Percentiles rank a stretch among this genome's conserved stretches.
Evolutionary conservation across 2,888 invertebrate species (phyloP).

Genomic region (Catonia carolina): DNA sequence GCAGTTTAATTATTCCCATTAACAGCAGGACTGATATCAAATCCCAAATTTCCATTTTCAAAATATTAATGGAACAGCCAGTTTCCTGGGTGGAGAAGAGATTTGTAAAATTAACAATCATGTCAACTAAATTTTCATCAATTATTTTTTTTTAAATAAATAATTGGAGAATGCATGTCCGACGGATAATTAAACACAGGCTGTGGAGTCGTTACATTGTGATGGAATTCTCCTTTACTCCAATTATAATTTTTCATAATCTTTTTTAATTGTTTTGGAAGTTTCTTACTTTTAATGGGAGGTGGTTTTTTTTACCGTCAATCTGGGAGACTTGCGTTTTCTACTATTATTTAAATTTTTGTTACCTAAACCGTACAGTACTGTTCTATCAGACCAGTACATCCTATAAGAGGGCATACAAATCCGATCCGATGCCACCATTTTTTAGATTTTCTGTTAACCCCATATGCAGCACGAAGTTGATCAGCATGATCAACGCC

Average conservation of each 20-base stretch:
- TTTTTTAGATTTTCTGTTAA: conserved; percentile 36
- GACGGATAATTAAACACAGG: conserved; percentile 18
- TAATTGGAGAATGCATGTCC: conserved; percentile 20
- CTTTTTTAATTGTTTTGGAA: no score
- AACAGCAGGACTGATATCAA: conserved; percentile 19
- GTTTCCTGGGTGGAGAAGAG: conserved; percentile 31
- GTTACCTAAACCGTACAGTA: no score
- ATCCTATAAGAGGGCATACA: no score
- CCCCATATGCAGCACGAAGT: conserved; percentile 32
- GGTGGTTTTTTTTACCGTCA: no score
- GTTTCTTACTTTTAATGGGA: no score
- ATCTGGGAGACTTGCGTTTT: no score
- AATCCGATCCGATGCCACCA: conserved; percentile 38
- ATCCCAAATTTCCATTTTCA: not conserved
- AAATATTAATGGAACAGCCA: conserved; percentile 4
- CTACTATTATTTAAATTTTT: no score
- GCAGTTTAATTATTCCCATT: conserved; percentile 27
- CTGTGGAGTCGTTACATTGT: not conserved
- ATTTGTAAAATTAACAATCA: conserved; percentile 31
- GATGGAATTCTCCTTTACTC: not conserved
- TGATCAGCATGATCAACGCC: conserved; percentile 37
- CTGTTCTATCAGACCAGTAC: no score
- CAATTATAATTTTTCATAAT: not conserved
- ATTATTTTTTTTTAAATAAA: conserved; percentile 31
- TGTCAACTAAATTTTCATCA: conserved; percentile 26